Evolutionary conservation across 2,113 vertebrate genomes (phyloP).

Genomic region (Corapipo altera): DNA sequence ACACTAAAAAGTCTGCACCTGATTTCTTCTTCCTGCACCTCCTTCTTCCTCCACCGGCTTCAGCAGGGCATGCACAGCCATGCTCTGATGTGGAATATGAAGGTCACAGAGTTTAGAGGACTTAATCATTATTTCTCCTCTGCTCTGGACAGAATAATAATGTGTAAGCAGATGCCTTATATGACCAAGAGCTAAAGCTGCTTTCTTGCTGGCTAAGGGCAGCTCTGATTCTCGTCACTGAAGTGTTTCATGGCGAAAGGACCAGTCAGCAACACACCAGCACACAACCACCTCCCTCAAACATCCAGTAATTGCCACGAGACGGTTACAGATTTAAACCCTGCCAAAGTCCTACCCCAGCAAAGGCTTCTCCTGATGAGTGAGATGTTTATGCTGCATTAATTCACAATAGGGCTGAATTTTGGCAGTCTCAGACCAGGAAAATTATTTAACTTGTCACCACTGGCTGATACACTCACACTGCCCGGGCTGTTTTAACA

Average conservation of each 20-base stretch:
- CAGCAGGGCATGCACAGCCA: background rate
- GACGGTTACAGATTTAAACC: background rate
- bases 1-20: background rate
- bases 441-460: constrained; percentile 18
- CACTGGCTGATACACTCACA: background rate
- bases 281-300: background rate
- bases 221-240: background rate
- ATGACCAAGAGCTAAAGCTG: constrained; percentile 6
- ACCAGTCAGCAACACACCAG: background rate
- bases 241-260: background rate
- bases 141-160: background rate
- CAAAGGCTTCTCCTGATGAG: background rate
- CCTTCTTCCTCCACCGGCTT: background rate
- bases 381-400: background rate
- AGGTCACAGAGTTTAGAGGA: background rate
- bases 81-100: background rate
- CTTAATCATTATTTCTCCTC: background rate
- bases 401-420: constrained; percentile 17
- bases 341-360: background rate
- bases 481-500: background rate
- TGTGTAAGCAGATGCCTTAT: background rate
- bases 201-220: background rate
- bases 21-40: no score
- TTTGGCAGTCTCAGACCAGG: background rate
- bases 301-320: background rate